These are phyloP conservation scores for Zalophus californianus DNA, from an alignment of 2,797 vertebrate genomes.

Conservation along the genomic window DNA sequence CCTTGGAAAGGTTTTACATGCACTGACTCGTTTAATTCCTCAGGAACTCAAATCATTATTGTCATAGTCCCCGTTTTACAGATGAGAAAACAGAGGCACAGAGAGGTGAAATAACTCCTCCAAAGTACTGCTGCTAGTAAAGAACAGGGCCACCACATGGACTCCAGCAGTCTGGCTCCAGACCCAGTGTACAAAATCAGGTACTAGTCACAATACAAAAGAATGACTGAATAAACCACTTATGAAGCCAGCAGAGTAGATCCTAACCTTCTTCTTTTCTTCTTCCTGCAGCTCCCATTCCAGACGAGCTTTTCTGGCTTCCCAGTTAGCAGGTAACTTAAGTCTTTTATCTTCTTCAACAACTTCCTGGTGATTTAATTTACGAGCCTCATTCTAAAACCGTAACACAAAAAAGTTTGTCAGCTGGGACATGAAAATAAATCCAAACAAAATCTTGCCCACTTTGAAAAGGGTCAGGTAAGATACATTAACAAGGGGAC, in stretches of 20 bases:
- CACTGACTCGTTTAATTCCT: constrained; percentile 12
- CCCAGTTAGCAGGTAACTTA: constrained; percentile 97
- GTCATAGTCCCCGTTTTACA: not conserved
- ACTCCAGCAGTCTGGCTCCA: not conserved
- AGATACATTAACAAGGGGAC: not conserved
- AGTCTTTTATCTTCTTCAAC: constrained; percentile 96
- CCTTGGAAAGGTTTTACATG: not conserved
- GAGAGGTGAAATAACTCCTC: not conserved
- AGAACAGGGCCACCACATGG: not conserved
- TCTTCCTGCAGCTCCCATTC: constrained; percentile 95
- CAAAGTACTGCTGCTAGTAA: not conserved
- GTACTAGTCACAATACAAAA: not conserved
- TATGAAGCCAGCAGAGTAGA: rapidly evolving
- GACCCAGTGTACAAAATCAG: not conserved
- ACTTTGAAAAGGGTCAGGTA: not conserved
- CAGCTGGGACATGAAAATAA: not conserved
- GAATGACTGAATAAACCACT: not conserved
- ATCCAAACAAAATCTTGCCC: not conserved
- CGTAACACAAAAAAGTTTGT: not conserved
- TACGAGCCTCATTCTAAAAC: constrained; percentile 95
- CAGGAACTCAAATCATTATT: not conserved
- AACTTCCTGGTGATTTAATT: constrained; percentile 96
- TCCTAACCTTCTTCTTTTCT: constrained; percentile 94
- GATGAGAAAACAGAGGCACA: not conserved
- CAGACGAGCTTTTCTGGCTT: constrained; percentile 95